A percentile compares a stretch with the other conserved stretches of the same genome.
phyloP scores from a whole-genome alignment of 2,797 vertebrate species.

The Lepus oiostolus region DNA sequence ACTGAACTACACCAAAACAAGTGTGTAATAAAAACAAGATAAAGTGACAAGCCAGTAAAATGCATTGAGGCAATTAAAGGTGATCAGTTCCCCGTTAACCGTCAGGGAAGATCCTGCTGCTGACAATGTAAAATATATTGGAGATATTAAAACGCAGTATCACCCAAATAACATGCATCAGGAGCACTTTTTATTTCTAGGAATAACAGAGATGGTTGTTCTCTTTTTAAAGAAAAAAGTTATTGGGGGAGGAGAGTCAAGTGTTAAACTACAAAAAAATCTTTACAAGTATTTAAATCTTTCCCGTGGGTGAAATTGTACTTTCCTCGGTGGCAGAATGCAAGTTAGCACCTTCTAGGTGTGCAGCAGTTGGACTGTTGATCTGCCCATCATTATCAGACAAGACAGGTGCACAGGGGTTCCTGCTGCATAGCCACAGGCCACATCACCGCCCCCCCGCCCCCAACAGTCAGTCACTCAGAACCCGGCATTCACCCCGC shows the following conservation, averaged over 20 bases:
- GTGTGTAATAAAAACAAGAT: not conserved
- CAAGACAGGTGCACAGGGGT: not conserved
- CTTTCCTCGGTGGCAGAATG: conserved; percentile 40
- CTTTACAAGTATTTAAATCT: conserved; percentile 5
- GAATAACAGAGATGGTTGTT: not conserved
- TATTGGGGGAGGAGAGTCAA: conserved; percentile 56
- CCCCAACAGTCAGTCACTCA: too few species aligned
- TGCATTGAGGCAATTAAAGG: conserved; percentile 45
- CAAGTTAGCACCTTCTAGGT: conserved; percentile 33
- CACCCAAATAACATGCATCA: conserved; percentile 32
- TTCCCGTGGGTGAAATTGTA: not conserved
- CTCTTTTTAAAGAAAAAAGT: conserved; percentile 46
- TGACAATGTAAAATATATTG: conserved; percentile 34
- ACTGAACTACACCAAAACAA: conserved; percentile 25
- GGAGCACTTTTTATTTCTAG: not conserved
- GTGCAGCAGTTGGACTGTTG: not conserved
- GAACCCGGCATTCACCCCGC: too few species aligned
- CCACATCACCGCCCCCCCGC: not conserved
- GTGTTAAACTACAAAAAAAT: not conserved
- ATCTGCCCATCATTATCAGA: not conserved
- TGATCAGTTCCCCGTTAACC: conserved; percentile 24
- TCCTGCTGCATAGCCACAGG: not conserved
- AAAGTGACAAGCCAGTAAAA: conserved; percentile 27
- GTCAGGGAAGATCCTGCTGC: conserved; percentile 23
- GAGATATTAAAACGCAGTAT: conserved; percentile 42